Percentiles rank a stretch among this genome's conserved stretches.
Evolutionary conservation across 2,113 vertebrate species (phyloP).

Genomic region (Miniopterus natalensis): DNA sequence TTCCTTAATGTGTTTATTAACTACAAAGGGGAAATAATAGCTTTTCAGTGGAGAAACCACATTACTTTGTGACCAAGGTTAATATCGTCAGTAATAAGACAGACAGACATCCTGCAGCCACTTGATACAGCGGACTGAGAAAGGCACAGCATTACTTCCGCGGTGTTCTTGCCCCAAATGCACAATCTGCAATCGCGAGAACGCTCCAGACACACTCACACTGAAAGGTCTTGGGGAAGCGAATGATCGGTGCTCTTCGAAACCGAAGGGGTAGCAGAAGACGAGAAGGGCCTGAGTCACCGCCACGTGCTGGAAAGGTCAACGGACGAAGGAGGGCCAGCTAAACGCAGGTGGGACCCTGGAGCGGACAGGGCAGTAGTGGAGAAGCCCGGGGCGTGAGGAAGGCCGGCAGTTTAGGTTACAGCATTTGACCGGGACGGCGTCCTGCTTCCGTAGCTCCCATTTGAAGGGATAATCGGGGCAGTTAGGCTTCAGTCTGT

Average conservation of each 20-base stretch:
- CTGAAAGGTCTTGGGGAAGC: not conserved
- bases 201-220: not conserved
- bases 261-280: not conserved
- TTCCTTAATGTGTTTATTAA: not conserved
- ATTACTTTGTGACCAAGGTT: no score
- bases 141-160: not conserved
- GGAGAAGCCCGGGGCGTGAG: accelerated
- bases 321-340: not conserved
- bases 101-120: not conserved
- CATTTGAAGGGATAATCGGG: accelerated
- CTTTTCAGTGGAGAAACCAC: not conserved
- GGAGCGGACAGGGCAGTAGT: accelerated
- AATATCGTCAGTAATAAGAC: not conserved
- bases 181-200: not conserved
- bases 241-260: not conserved
- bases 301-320: not conserved
- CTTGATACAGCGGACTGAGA: accelerated
- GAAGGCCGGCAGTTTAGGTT: accelerated
- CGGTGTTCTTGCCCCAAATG: not conserved
- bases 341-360: not conserved
- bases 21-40: not conserved
- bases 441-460: not conserved
- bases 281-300: not conserved
- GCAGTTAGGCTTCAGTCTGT: accelerated
- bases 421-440: not conserved